These are phyloP conservation scores for Euclidia mi DNA, from an alignment of 2,888 invertebrate genomes.

Conservation along the genomic window DNA sequence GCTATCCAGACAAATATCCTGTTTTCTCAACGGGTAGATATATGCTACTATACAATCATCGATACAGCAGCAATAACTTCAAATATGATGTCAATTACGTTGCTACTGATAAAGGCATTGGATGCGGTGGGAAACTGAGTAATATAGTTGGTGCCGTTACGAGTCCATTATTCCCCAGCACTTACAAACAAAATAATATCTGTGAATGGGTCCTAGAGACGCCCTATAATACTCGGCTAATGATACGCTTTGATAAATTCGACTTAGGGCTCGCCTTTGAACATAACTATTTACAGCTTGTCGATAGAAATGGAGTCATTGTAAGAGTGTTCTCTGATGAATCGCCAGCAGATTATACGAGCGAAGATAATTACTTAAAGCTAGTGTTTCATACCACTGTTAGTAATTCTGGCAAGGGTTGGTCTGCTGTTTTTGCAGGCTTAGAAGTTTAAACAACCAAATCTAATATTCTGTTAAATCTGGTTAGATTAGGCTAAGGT, in stretches of 20 bases:
- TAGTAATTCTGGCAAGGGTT: slow-evolving; percentile 93
- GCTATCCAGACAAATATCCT: slow-evolving; percentile 57
- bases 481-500: no score
- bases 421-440: slow-evolving; percentile 83
- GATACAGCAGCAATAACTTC: slow-evolving; percentile 58
- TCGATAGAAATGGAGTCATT: slow-evolving; percentile 80
- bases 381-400: slow-evolving; percentile 91
- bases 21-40: slow-evolving; percentile 93
- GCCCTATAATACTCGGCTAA: slow-evolving; percentile 67
- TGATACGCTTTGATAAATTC: slow-evolving; percentile 82
- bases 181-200: slow-evolving; percentile 67
- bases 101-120: slow-evolving; percentile 76
- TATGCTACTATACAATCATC: slow-evolving; percentile 88
- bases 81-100: slow-evolving; percentile 74
- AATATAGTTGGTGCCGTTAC: slow-evolving; percentile 72
- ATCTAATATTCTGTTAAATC: no score
- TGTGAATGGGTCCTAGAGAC: slow-evolving; percentile 84
- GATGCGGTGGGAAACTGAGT: slow-evolving; percentile 78
- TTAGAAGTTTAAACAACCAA: background rate
- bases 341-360: slow-evolving; percentile 90
- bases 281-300: slow-evolving; percentile 91
- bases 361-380: slow-evolving; percentile 87
- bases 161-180: slow-evolving; percentile 80
- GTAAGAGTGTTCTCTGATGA: slow-evolving; percentile 85
- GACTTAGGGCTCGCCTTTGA: slow-evolving; percentile 92